Base-by-base conservation (phyloP, 2,797 vertebrate species). In the Gouania willdenowi region DNA sequence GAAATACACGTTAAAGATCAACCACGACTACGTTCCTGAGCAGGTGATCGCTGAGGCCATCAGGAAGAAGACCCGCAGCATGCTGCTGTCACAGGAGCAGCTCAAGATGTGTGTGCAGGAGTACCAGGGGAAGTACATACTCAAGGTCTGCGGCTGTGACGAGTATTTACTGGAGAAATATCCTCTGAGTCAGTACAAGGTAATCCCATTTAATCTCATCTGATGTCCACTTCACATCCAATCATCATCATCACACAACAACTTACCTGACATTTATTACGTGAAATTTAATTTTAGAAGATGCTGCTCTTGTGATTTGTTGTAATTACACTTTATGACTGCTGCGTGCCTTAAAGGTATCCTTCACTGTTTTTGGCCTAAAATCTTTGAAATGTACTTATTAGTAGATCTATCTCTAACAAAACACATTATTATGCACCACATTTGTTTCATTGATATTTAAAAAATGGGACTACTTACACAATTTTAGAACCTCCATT, bases 31-130 rank as follows among this genome's bases (percentile, higher is more conserved):
- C 68, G 95, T 97, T 41, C 96, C 96, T 15, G 95, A 99, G 85
- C 95, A 98, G 84, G 96, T 99, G 53, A 98, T 99, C 26, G 96
- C 96, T 1, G 96, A 99, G 88, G 95, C 96, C 71, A 99, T 99
- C 75, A 89, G 95, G 39, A 99, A 99, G 70, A 99, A 99, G 86
- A 99, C 94, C 0, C 88, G 94, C 37, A 98, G 95, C 75, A 98
- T 98, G 96, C 83, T 98, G 80, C 85, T 98, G 14, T 97, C 96
- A 5, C 88, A 91, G 13, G 96, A 98, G 76, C 96, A 98, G 85
- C 78, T 98, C 26, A 98, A 98, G 82, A 95, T 98, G 85, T 98
- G 96, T n/a, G 96, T 98, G 62, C 90, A 97, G 83, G 96, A 98
- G 65, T 98, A 98, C 79, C 96, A 98, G 88, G 95, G 96, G 65